A percentile compares a stretch with the other conserved stretches of the same genome.
phyloP scores from a whole-genome alignment of 2,113 vertebrate species.

The Microcebus lehilahytsara region DNA sequence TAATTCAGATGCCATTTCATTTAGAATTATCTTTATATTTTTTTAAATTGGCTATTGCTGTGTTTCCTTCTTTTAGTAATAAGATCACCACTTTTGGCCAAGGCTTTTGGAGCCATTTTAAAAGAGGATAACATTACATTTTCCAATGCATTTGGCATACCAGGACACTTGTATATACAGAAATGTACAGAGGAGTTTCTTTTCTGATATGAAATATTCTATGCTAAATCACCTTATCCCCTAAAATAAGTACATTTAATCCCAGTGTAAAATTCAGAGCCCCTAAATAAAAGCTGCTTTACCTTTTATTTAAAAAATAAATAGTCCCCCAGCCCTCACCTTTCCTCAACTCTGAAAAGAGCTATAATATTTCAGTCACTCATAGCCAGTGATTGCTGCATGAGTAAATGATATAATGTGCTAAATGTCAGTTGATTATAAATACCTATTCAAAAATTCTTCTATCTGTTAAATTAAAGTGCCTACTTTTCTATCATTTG shows the following conservation, averaged over 20 bases:
- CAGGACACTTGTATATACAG: background rate
- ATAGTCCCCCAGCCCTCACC: background rate
- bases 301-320: background rate
- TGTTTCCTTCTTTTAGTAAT: background rate
- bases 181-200: background rate
- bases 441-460: background rate
- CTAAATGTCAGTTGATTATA: background rate
- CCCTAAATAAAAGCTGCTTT: background rate
- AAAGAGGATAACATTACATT: background rate
- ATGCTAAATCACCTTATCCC: background rate
- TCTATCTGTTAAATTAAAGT: background rate
- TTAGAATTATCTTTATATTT: background rate
- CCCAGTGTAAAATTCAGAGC: background rate
- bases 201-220: slow-evolving; percentile 28
- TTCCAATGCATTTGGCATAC: background rate
- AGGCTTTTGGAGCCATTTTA: background rate
- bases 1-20: background rate
- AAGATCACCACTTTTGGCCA: background rate
- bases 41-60: background rate
- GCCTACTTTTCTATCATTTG: background rate
- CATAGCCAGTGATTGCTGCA: background rate
- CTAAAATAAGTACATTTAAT: background rate
- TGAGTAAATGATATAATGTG: background rate
- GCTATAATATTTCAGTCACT: background rate
- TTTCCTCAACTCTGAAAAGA: slow-evolving; percentile 28